These are phyloP conservation scores for Koerneria pararmatus DNA, from an alignment of 2,888 invertebrate genomes.

Conservation along the genomic window DNA sequence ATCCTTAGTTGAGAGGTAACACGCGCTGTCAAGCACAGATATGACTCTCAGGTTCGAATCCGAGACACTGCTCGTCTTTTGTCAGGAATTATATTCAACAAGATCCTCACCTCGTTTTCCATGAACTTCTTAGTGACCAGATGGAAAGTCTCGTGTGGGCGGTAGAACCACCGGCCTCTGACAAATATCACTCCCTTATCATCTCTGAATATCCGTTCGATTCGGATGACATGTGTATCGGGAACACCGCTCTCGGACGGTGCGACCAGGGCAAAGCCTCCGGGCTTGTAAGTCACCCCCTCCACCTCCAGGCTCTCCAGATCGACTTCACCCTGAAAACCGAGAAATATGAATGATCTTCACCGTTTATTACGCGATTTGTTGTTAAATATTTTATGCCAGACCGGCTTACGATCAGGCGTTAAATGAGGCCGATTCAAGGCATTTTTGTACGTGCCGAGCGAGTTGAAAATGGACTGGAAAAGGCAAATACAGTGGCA, in stretches of 20 bases:
- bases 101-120: conserved; percentile 68
- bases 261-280: conserved; percentile 84
- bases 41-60: too few relatives aligned
- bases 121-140: conserved; percentile 88
- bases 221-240: conserved; percentile 77
- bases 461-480: too few relatives aligned
- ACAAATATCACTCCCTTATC: conserved; percentile 63
- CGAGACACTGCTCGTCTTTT: too few relatives aligned
- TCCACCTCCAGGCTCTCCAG: conserved; percentile 65
- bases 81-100: not conserved
- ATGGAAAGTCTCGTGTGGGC: conserved; percentile 93
- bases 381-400: too few relatives aligned
- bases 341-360: conserved; percentile 24
- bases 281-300: conserved; percentile 74
- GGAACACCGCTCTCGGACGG: conserved; percentile 60
- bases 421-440: too few relatives aligned
- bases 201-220: conserved; percentile 82
- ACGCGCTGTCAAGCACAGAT: too few relatives aligned
- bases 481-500: too few relatives aligned
- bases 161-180: conserved; percentile 74
- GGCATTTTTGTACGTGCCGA: too few relatives aligned
- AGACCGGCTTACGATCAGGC: too few relatives aligned
- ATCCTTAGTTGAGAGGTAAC: too few relatives aligned
- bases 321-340: conserved; percentile 45
- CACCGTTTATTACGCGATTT: too few relatives aligned